Evolutionary conservation across 2,888 invertebrate genomes (phyloP).

Genomic region (Callosobruchus maculatus): DNA sequence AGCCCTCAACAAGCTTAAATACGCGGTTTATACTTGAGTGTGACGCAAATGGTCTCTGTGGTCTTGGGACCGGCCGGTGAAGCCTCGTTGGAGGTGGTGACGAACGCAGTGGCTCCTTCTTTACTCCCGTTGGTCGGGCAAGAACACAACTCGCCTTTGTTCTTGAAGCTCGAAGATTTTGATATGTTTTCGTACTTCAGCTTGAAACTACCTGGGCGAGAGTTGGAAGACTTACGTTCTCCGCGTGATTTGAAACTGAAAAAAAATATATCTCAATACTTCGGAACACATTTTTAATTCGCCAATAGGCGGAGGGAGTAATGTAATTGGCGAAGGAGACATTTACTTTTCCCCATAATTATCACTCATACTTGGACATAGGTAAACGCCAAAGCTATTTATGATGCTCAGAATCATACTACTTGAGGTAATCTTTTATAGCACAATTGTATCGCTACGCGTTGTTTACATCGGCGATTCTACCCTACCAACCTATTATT

Average conservation of each 20-base stretch:
- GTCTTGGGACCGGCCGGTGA: slow-evolving; percentile 31
- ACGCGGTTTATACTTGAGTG: slow-evolving; percentile 48
- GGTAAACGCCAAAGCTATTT: no score
- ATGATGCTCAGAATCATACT: no score
- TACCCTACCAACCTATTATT: no score
- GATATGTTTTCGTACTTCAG: slow-evolving; percentile 46
- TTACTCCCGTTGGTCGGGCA: slow-evolving; percentile 34
- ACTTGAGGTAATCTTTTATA: no score
- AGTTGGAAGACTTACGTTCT: slow-evolving; percentile 40
- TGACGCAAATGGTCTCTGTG: slow-evolving; percentile 47
- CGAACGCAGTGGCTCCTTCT: slow-evolving; percentile 6
- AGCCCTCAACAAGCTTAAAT: slow-evolving; percentile 32
- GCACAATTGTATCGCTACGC: no score
- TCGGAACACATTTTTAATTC: background rate
- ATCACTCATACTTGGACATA: no score
- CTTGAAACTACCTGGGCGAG: slow-evolving; percentile 45
- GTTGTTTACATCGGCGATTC: no score
- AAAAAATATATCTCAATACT: no score
- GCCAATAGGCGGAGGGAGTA: background rate
- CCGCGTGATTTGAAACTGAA: slow-evolving; percentile 43
- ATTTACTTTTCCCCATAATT: no score
- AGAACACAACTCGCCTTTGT: slow-evolving; percentile 44
- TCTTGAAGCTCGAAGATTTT: slow-evolving; percentile 47
- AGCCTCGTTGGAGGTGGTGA: slow-evolving; percentile 15
- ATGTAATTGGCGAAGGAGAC: no score